Evolutionary conservation across 2,888 invertebrate species (phyloP).

Genomic region (Crepidodera aurea): DNA sequence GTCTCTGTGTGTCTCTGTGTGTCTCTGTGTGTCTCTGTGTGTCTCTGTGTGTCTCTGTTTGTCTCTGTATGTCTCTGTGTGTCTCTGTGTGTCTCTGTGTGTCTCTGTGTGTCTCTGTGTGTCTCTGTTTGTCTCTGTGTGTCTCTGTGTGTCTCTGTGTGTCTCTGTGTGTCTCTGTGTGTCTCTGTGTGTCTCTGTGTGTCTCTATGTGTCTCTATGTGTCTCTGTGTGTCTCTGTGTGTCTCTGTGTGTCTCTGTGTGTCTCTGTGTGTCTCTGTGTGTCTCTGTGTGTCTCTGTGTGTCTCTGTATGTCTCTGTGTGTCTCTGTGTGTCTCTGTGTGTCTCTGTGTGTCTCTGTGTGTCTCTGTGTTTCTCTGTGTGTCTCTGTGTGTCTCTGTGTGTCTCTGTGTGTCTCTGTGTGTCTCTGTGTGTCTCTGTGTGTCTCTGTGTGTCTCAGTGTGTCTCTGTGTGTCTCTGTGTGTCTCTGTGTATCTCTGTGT

Average conservation of each 20-base stretch:
- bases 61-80: too few species aligned
- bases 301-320: background rate
- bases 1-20: background rate
- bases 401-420: background rate
- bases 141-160: background rate
- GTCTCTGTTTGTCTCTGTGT: too few species aligned
- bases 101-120: background rate
- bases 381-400: background rate
- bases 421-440: background rate
- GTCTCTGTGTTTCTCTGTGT: too few species aligned
- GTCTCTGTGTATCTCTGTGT: too few species aligned
- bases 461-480: background rate
- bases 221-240: too few species aligned
- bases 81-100: background rate
- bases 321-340: background rate
- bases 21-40: background rate
- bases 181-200: background rate
- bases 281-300: background rate
- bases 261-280: background rate
- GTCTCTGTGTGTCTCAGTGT: background rate
- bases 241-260: background rate
- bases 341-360: background rate
- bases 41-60: too few species aligned
- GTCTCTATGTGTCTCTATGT: too few species aligned
- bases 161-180: background rate